phyloP scores from a whole-genome alignment of 2,113 vertebrate species.

The Macquaria australasica region DNA sequence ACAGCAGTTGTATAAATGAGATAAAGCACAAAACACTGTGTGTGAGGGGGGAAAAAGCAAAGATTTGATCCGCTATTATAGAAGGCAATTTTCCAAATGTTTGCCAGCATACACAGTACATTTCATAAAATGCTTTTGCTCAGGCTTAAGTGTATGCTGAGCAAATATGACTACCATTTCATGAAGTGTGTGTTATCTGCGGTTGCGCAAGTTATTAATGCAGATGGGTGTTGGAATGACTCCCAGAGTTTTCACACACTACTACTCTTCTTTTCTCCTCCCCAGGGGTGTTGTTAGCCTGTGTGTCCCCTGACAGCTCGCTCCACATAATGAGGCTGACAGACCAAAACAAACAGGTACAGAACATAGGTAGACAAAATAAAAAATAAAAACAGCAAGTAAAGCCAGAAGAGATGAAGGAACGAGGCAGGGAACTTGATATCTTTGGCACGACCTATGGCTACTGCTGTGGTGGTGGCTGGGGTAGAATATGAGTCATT shows the following conservation, averaged over 20 bases:
- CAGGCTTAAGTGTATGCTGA: slow-evolving; percentile 49
- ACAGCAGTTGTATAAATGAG: slow-evolving; percentile 29
- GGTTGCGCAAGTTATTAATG: slow-evolving; percentile 70
- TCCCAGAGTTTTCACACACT: slow-evolving; percentile 71
- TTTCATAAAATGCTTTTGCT: slow-evolving; percentile 47
- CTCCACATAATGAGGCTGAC: slow-evolving; percentile 78
- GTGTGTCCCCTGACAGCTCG: slow-evolving; percentile 68
- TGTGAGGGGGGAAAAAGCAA: slow-evolving; percentile 17
- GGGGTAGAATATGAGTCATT: slow-evolving; percentile 14
- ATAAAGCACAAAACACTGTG: slow-evolving; percentile 31
- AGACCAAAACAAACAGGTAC: slow-evolving; percentile 77
- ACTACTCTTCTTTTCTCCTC: slow-evolving; percentile 50
- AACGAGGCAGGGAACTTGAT: slow-evolving; percentile 25
- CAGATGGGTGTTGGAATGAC: slow-evolving; percentile 71
- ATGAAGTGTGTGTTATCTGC: slow-evolving; percentile 67
- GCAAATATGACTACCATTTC: slow-evolving; percentile 62
- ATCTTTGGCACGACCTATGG: slow-evolving; percentile 13
- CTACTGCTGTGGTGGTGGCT: slow-evolving; percentile 4
- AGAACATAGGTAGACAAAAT: slow-evolving; percentile 45
- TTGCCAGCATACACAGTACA: slow-evolving; percentile 38
- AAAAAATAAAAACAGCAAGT: not conserved
- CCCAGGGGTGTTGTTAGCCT: slow-evolving; percentile 71
- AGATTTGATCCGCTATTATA: slow-evolving; percentile 14
- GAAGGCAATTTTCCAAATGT: slow-evolving; percentile 63
- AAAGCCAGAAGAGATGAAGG: slow-evolving; percentile 29